Base-by-base conservation (phyloP, 2,113 vertebrate genomes). In the Dipodomys spectabilis region DNA sequence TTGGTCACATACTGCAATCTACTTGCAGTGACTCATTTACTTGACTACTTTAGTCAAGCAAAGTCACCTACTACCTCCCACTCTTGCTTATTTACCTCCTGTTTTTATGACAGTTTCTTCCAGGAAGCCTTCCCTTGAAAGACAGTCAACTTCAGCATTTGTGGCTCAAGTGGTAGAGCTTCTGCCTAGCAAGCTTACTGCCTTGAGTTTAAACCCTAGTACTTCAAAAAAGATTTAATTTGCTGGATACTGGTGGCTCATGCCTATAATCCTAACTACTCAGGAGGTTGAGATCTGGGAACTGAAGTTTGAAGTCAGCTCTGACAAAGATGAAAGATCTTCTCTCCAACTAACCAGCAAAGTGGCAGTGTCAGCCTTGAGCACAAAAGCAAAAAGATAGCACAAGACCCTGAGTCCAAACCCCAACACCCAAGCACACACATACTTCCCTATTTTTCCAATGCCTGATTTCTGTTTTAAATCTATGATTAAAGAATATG, bases 21-120 rank as follows among this genome's bases (percentile, higher is more conserved):
- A 74, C 28, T 86, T 78, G 77, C 18, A 81, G 20, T 81, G 28
- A 92, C 82, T 92, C 45, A 78, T 57, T 87, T 73, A 87, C 75
- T 91, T 39, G 64, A 82, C 49, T 65, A 39, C 67, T 68, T 73
- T 49, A 81, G 39, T 78, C 57, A 60, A 78, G 18, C 44, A 27
- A 44, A 72, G 67, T 28, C 35, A 89, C 60, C 32, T 72, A 73
- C 57, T 45, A 75, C 35, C 28, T 87, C 45, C 39, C 57, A 85
- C 9, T n/a, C 30, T 35, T 11, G 1, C 7, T 32, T 30, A 45
- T 62, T 75, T 87, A 72, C 9, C 32, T 91, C 87, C 25, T 7
- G 22, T 80, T n/a, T 94, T 77, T 79, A 35, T 84, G 72, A 64
- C 39, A 60, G 28, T 45, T 95, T 94, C 79, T 62, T 85, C 35